Percentiles rank a stretch among this genome's conserved stretches.
phyloP scores from a whole-genome alignment of 2,113 vertebrate genomes.

The Amblyornis subalaris region DNA sequence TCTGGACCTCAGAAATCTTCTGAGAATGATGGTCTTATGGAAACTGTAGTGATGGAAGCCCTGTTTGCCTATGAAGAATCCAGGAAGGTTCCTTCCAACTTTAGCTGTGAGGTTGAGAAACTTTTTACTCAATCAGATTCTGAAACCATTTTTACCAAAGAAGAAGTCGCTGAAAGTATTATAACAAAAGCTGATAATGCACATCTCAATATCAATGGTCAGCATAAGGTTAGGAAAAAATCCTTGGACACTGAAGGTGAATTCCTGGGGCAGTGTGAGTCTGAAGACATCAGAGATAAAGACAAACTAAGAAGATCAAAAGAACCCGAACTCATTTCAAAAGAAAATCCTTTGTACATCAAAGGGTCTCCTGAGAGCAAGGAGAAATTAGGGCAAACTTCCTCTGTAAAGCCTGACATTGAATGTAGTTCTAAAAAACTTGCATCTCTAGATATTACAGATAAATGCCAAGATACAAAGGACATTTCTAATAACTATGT shows the following conservation, averaged over 20 bases:
- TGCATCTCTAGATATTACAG: background rate
- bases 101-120: conserved; percentile 8
- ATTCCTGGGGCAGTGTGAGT: background rate
- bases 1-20: conserved; percentile 25
- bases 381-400: conserved; percentile 15
- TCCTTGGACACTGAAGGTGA: background rate
- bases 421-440: conserved; percentile 46
- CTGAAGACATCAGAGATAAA: background rate
- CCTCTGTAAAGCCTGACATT: background rate
- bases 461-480: conserved; percentile 20
- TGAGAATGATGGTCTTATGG: background rate
- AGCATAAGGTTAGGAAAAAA: conserved; percentile 3
- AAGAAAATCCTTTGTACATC: conserved; percentile 22
- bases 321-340: background rate
- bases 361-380: background rate
- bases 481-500: background rate
- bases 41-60: background rate
- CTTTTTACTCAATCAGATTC: background rate
- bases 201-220: background rate
- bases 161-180: conserved; percentile 24
- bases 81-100: background rate
- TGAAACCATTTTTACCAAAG: conserved; percentile 56
- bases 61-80: conserved; percentile 8
- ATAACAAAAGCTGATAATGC: conserved; percentile 1
- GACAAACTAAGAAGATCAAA: conserved; percentile 10